Evolutionary conservation across 2,797 vertebrate species (phyloP), one percentile per base, ranked within the genome.

Genomic region (Poeciliopsis gracilis): DNA sequence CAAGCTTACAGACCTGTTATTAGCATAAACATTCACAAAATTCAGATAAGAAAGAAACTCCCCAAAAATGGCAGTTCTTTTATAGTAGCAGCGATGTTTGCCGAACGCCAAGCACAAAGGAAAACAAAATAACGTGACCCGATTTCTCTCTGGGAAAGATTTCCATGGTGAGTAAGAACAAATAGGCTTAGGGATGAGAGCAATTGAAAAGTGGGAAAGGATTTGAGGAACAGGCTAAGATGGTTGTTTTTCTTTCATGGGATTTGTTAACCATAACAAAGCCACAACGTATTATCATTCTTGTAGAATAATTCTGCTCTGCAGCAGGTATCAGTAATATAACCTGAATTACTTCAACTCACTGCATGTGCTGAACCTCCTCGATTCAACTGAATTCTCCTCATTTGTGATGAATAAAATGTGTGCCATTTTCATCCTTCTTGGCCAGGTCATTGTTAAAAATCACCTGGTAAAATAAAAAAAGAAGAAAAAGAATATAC

Each of bases 211-310:
- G 70, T 78, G 43, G 30, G 70, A 30, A 38, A 73, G 45, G 55
- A 78, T 78, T 78, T 78, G 33, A 61, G 47, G 25, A 72, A 78
- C 45, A 25, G 71, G 49, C 71, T 51, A 63, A 66, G 45, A 51
- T 16, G 9, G 51, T n/a, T 59, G 73, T 77, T 70, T 55, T 45
- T 77, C 15, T 53, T 38, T 43, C 67, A 71, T 33, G 41, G 67
- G 76, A 77, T 57, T 59, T 72, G 76, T 70, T 25, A 53, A 72
- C 51, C 12, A 57, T 45, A 77, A 57, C 51, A 33, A 71, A 57
- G 20, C 38, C n/a, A 77, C 10, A 41, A 6, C 9, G 36, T 9
- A 38, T 33, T 18, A 36, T n/a, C 9, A 18, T 16, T 7, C 45
- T 73, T 38, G 36, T 20, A 45, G 49, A 78, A 33, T 72, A 78